Conservation (phyloP, 2,888 invertebrate species). For the Thymelicus lineola region DNA sequence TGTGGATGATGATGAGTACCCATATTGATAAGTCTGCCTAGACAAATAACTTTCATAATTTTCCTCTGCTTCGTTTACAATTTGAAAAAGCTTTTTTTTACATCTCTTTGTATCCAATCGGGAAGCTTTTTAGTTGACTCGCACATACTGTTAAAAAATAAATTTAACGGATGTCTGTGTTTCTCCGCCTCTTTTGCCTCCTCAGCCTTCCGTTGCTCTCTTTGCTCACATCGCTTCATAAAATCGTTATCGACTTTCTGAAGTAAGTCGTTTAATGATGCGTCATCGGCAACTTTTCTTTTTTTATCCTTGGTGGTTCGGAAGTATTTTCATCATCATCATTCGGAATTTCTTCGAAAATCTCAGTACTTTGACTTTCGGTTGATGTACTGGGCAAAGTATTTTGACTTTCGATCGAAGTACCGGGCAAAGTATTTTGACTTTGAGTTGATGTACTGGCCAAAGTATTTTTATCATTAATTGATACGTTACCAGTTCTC, state of each 20-base stretch:
- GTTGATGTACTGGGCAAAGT: slow-evolving; percentile 41
- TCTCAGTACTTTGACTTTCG: slow-evolving; percentile 39
- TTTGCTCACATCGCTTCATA: slow-evolving; percentile 44
- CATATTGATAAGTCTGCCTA: slow-evolving; percentile 44
- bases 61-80: slow-evolving; percentile 44
- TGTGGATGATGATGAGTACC: slow-evolving; percentile 38
- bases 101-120: slow-evolving; percentile 43
- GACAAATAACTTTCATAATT: slow-evolving; percentile 41
- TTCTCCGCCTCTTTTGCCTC: slow-evolving; percentile 44
- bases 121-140: slow-evolving; percentile 44
- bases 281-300: slow-evolving; percentile 46
- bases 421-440: slow-evolving; percentile 7
- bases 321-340: slow-evolving; percentile 37
- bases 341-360: slow-evolving; percentile 26
- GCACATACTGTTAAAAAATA: slow-evolving; percentile 49
- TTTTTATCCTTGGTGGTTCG: slow-evolving; percentile 44
- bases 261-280: slow-evolving; percentile 45
- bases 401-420: slow-evolving; percentile 38
- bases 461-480: slow-evolving; percentile 20
- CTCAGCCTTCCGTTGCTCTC: slow-evolving; percentile 35
- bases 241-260: slow-evolving; percentile 44
- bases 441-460: slow-evolving; percentile 34
- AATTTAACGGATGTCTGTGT: slow-evolving; percentile 46
- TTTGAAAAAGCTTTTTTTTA: slow-evolving; percentile 41
- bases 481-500: slow-evolving; percentile 37